Evolutionary conservation across 2,888 invertebrate species (phyloP).

Genomic region (Tineola bisselliella): DNA sequence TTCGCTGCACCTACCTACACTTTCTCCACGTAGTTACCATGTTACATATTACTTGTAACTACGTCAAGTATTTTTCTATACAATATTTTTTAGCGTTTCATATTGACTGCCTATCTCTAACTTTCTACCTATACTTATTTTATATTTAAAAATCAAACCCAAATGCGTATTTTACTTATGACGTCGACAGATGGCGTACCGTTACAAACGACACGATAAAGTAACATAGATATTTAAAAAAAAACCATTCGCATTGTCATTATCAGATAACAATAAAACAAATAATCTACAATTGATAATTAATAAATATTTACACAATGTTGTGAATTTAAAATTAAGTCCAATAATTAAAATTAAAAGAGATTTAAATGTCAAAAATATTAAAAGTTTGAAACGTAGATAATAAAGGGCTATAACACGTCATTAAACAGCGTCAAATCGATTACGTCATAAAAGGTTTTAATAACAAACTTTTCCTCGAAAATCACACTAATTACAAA

Average conservation of each 20-base stretch:
- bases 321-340: background rate
- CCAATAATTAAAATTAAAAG: no score
- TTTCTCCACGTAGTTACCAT: background rate
- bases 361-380: no score
- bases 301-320: background rate
- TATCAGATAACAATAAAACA: background rate
- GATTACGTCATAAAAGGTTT: background rate
- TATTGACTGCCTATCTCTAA: no score
- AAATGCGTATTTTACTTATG: slow-evolving; percentile 6
- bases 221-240: background rate
- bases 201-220: slow-evolving; percentile 4
- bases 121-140: no score
- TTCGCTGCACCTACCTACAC: slow-evolving; percentile 24
- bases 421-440: background rate
- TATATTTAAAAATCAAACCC: background rate
- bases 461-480: background rate
- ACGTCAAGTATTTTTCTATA: background rate
- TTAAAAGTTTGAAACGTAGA: no score
- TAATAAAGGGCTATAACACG: background rate
- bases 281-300: background rate
- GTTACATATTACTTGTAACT: background rate
- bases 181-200: slow-evolving; percentile 12
- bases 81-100: background rate
- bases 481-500: background rate
- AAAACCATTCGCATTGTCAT: background rate